A percentile compares a stretch with the other conserved stretches of the same genome.
Evolutionary conservation across 1,140 invertebrate genomes (phyloP).

Genomic region (Trichoplusia ni): DNA sequence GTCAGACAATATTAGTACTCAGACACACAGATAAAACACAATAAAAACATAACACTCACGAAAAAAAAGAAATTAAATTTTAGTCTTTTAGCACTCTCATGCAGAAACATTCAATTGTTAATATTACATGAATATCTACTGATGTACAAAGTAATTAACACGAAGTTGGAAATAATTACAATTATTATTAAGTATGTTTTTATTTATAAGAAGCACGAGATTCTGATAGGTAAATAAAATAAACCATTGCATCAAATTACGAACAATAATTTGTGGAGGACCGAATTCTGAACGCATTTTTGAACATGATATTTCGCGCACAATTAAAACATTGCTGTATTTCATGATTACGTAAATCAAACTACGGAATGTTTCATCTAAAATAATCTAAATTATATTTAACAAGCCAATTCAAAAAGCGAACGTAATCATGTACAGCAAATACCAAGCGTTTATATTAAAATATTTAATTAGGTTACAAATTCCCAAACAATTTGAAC

Average conservation of each 20-base stretch:
- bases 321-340: neutral
- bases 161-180: too few relatives aligned
- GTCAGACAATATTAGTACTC: constrained; percentile 27
- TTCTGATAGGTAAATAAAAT: too few relatives aligned
- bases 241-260: too few relatives aligned
- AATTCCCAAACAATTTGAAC: neutral
- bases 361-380: neutral
- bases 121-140: constrained; percentile 39
- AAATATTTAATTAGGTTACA: neutral
- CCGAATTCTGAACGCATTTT: too few relatives aligned
- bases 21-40: constrained; percentile 16
- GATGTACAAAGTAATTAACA: constrained; percentile 21
- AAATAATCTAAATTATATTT: too few relatives aligned
- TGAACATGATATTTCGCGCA: too few relatives aligned
- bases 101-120: constrained; percentile 50
- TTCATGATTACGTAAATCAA: constrained; percentile 9
- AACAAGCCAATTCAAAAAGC: too few relatives aligned
- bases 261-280: too few relatives aligned
- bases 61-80: constrained; percentile 19
- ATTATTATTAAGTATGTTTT: too few relatives aligned
- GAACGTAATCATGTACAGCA: too few relatives aligned
- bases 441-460: too few relatives aligned
- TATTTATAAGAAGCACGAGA: too few relatives aligned
- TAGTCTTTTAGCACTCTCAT: constrained; percentile 51
- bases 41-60: constrained; percentile 23